Evolutionary conservation across 1,140 invertebrate species (phyloP), one percentile per base, ranked within the genome.

Genomic region (Leptinotarsa texana): DNA sequence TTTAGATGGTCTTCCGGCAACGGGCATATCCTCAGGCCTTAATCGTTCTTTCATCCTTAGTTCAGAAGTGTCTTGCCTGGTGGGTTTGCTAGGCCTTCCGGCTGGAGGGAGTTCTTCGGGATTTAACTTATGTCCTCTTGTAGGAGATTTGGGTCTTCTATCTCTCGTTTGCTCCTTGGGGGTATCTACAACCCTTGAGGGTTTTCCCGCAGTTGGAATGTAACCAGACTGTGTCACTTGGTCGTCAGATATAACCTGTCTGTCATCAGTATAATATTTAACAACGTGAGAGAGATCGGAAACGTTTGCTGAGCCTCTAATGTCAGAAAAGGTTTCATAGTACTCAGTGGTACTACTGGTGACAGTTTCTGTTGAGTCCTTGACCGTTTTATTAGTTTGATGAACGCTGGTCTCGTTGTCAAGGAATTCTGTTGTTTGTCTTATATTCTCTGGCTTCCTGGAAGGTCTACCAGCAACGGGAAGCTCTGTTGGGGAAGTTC

Each of bases 51-150:
- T 17, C 11, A 42, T 42, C 8, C 3, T 42, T 11, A 8, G 33
- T 42, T 62, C 61, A 8, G 61, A 3, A n/a, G 13, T 48, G 22
- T 22, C 49, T 51, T 22, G 42, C 13, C 49, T 70, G 17, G 69
- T 2, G 18, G 21, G 18, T 49, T 42, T 42, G 3, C 15, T 42
- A 47, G 66, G 33, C 18, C 15, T 61, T 18, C 69, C 69, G 8
- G 69, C 69, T 48, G 69, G 47, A 18, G 69, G 69, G 13, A 70
- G 22, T 24, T 70, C 47, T 51, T 70, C 49, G 24, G 69, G 69
- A 1, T 3, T 33, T 1, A 65, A 24, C 21, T 24, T 65, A 21
- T 33, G 63, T 57, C 4, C n/a, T 2, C n/a, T 57, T 4, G n/a
- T 57, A 5, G 51, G 15, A 17, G 51, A 17, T 18, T 17, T 57